Conservation (phyloP, 2,888 invertebrate species). For the Phaonia tiefii region DNA sequence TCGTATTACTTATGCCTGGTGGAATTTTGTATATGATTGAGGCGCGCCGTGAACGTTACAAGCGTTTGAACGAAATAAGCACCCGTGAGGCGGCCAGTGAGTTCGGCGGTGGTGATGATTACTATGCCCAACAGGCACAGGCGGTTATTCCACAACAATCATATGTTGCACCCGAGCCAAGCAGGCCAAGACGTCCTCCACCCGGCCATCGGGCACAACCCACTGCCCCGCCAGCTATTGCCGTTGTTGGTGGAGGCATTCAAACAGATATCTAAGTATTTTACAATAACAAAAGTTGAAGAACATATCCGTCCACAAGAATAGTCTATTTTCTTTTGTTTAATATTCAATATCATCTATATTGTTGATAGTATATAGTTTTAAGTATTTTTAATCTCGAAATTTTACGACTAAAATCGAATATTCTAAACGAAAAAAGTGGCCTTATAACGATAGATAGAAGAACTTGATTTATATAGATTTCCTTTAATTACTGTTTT, state of each 20-base stretch:
- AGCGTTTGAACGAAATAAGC: slow-evolving; percentile 86
- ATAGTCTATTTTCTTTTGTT: slow-evolving; percentile 31
- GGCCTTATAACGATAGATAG: slow-evolving; percentile 4
- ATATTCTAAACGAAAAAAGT: slow-evolving; percentile 31
- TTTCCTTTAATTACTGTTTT: slow-evolving; percentile 17
- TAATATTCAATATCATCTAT: slow-evolving; percentile 23
- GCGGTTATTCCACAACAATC: slow-evolving; percentile 58
- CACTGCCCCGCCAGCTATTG: slow-evolving; percentile 66
- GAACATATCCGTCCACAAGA: slow-evolving; percentile 67
- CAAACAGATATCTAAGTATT: slow-evolving; percentile 87
- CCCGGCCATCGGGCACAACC: slow-evolving; percentile 71
- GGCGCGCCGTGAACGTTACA: slow-evolving; percentile 89
- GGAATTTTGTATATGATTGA: slow-evolving; percentile 92
- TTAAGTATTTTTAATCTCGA: slow-evolving; percentile 30
- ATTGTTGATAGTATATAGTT: slow-evolving; percentile 19
- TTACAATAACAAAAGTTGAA: neutral
- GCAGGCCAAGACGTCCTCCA: slow-evolving; percentile 76
- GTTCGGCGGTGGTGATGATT: slow-evolving; percentile 83
- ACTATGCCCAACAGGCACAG: slow-evolving; percentile 72
- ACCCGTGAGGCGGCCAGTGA: slow-evolving; percentile 85
- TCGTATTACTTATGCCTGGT: slow-evolving; percentile 87
- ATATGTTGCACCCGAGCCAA: slow-evolving; percentile 74
- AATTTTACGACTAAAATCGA: slow-evolving; percentile 20
- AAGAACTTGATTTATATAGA: neutral
- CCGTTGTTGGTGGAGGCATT: slow-evolving; percentile 80